Percentiles rank a stretch among this genome's conserved stretches.
Evolutionary conservation across 2,113 vertebrate species (phyloP).

Genomic region (Coracopsis vasa): DNA sequence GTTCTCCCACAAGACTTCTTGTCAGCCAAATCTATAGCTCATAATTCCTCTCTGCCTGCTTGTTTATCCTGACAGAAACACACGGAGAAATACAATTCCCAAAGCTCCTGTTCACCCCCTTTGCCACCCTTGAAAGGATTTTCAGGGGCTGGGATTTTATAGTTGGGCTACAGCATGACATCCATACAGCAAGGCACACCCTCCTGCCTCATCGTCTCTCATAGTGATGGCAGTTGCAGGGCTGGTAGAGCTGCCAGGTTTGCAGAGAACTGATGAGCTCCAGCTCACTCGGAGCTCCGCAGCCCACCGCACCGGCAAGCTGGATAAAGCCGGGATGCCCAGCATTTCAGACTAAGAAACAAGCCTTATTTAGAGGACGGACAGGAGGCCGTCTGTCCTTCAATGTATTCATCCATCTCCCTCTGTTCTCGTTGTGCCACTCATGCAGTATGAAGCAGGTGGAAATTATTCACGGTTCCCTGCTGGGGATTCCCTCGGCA

Average conservation of each 20-base stretch:
- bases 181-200: background rate
- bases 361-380: background rate
- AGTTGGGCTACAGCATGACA: accelerated
- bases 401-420: background rate
- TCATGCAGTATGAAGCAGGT: background rate
- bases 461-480: conserved; percentile 26
- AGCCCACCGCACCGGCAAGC: accelerated
- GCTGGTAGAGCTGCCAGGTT: background rate
- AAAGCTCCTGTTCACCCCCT: background rate
- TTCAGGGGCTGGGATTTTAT: background rate
- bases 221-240: accelerated
- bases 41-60: conserved; percentile 24
- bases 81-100: background rate
- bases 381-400: background rate
- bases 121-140: background rate
- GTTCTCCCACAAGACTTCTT: background rate
- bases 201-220: background rate
- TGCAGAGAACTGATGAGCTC: background rate
- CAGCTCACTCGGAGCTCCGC: accelerated
- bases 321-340: accelerated
- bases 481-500: conserved; percentile 19
- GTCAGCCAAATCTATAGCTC: conserved; percentile 32
- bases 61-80: conserved; percentile 2
- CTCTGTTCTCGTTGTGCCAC: background rate
- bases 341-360: background rate